phyloP scores from a whole-genome alignment of 35 echinoderm and acorn worm species.

The Nesometra sesokonis region DNA sequence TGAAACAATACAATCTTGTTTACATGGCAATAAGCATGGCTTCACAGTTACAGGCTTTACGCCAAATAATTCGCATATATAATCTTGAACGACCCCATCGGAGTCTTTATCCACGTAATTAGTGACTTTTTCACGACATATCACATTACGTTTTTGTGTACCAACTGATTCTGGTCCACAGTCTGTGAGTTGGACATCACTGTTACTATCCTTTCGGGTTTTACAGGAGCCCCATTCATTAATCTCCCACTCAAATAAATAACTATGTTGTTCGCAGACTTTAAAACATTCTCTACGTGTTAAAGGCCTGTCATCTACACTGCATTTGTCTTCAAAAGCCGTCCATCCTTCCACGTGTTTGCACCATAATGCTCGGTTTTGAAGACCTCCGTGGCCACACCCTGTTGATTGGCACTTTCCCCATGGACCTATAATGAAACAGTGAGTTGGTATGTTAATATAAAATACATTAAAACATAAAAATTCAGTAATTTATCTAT shows the following conservation, averaged over 20 bases:
- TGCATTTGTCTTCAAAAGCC: constrained; percentile 24
- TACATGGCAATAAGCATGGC: constrained; percentile 67
- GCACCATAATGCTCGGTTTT: constrained; percentile 39
- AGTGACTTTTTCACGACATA: constrained; percentile 57
- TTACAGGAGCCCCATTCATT: constrained; percentile 64
- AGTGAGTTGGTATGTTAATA: neutral
- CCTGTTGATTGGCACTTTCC: constrained; percentile 46
- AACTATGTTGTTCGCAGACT: constrained; percentile 64
- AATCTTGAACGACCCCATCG: constrained; percentile 35
- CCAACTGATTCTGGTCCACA: constrained; percentile 69
- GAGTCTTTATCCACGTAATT: constrained; percentile 37
- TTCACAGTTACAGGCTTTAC: constrained; percentile 36
- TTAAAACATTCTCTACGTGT: constrained; percentile 54
- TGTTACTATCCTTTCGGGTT: neutral
- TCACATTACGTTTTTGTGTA: constrained; percentile 47
- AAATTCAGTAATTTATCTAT: neutral
- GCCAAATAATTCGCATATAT: constrained; percentile 61
- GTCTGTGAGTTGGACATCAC: constrained; percentile 5
- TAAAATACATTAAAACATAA: neutral
- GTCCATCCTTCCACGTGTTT: constrained; percentile 28
- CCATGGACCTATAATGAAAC: constrained; percentile 45
- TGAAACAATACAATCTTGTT: constrained; percentile 82
- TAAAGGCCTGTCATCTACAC: constrained; percentile 10
- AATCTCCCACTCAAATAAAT: constrained; percentile 76
- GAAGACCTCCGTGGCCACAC: constrained; percentile 48